Conservation (phyloP, 2,888 invertebrate genomes). For the Stictocephala bisonia region DNA sequence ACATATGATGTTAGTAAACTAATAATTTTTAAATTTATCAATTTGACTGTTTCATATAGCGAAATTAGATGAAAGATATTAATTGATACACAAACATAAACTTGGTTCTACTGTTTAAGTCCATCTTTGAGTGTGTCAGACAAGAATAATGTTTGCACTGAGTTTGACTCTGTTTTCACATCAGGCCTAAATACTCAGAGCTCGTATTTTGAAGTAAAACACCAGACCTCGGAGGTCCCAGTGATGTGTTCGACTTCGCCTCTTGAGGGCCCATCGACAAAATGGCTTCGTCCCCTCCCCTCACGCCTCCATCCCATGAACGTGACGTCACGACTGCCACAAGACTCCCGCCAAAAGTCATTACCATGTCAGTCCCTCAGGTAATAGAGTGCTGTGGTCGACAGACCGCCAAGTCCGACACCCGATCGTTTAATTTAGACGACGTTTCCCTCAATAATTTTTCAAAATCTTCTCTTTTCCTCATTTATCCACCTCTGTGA, state of each 20-base stretch:
- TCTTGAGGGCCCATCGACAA: constrained; percentile 21
- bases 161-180: constrained; percentile 25
- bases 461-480: constrained; percentile 27
- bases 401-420: not conserved
- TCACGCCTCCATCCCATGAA: not conserved
- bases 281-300: not conserved
- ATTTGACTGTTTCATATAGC: no score
- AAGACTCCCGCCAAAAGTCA: not conserved
- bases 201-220: constrained; percentile 35
- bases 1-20: no score
- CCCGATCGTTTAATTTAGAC: constrained; percentile 32
- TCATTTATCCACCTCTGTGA: constrained; percentile 35
- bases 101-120: no score
- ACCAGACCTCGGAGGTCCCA: not conserved
- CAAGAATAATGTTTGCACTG: constrained; percentile 31
- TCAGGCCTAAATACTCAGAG: no score
- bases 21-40: no score
- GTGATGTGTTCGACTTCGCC: not conserved
- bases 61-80: no score
- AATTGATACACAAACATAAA: no score
- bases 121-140: no score
- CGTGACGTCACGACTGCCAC: constrained; percentile 1
- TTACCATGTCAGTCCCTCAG: not conserved
- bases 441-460: constrained; percentile 31
- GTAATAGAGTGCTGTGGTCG: not conserved